These are phyloP conservation scores for Scomber japonicus DNA, from an alignment of 2,113 vertebrate species.

Conservation along the genomic window DNA sequence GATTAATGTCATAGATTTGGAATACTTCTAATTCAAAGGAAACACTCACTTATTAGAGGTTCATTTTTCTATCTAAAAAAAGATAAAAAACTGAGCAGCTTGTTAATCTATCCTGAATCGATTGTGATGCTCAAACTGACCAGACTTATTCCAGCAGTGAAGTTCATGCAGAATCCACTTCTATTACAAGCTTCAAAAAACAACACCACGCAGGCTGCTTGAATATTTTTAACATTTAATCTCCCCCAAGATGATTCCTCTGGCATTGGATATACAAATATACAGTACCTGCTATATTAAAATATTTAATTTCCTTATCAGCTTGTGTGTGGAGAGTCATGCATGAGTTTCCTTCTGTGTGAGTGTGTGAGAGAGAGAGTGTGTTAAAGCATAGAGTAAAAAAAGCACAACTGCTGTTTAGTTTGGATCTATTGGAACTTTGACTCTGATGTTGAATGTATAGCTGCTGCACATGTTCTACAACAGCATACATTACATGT, in stretches of 20 bases:
- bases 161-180: not conserved
- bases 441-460: not conserved
- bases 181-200: not conserved
- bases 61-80: not conserved
- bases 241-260: constrained; percentile 21
- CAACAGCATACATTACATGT: not conserved
- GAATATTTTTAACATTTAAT: constrained; percentile 23
- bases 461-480: not conserved
- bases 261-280: constrained; percentile 25
- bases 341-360: not conserved
- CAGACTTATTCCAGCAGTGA: not conserved
- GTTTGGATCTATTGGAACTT: not conserved
- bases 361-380: not conserved
- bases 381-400: not conserved
- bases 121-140: not conserved
- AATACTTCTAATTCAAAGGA: not conserved
- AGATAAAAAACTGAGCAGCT: not conserved
- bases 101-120: not conserved
- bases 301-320: constrained; percentile 46
- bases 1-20: not conserved
- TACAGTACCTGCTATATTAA: constrained; percentile 17
- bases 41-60: too few species aligned
- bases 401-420: not conserved
- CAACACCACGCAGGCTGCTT: constrained; percentile 8
- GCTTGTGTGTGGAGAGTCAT: constrained; percentile 33